Base-by-base conservation (phyloP, 2,113 vertebrate species). In the Syngnathus typhle region DNA sequence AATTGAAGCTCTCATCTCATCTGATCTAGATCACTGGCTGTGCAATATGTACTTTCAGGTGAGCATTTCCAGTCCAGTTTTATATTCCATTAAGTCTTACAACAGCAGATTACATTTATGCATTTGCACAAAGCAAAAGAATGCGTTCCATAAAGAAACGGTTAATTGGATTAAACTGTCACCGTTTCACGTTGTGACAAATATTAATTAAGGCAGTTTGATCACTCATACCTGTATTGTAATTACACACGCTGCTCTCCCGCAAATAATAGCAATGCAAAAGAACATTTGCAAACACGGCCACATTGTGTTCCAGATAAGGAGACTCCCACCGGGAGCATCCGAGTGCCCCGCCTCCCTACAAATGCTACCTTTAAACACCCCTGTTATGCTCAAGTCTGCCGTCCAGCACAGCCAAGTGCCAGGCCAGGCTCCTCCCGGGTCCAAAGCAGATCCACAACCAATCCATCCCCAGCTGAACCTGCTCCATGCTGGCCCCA, bases 11-110 rank as follows among this genome's bases (percentile, higher is more conserved):
- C 76, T 93, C 70, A 92, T 98, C 75, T 93, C 90, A 47, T 87
- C 88, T 52, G 95, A 96, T 73, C 87, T 98, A 64, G 94, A 98
- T 83, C 89, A 92, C 71, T 98, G 96, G 95, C 80, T 99, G 54
- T 95, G 95, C 82, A 97, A 98, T 83, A 87, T 98, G 71, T 98
- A 97, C 87, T 98, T 99, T 79, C 92, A 99, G 95, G 96, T 98
- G 80, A 52, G 78, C 71, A 56, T 38, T 39, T 37, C n/a, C n/a
- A n/a, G 16, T 44, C 54, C 6, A 36, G 5, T 36, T 58, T 16
- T 51, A 0, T 3, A 54, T 5, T 13, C 27, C 27, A 58, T 16
- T 3, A 6, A 58, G 23, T 36, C 55, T 1, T 36, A 21, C 23
- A 3, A n/a, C 47, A 51, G 7, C 19, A 19, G 47, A 18, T 49